Base-by-base conservation (phyloP, 35 echinoderm and acorn worm species). In the Anneissia japonica region DNA sequence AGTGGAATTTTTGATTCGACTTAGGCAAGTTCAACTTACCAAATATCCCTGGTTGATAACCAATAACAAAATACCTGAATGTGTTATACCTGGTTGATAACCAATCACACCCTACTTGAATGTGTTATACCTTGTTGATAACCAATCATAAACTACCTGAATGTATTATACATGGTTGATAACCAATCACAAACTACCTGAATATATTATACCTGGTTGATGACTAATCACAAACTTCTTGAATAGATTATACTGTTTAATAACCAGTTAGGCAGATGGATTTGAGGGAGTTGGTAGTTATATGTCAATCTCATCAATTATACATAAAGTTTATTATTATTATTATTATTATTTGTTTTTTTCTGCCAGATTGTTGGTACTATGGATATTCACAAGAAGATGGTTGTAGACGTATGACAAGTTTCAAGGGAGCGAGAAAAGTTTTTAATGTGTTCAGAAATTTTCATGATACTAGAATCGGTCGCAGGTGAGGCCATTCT, bases 341-440 rank as follows among this genome's bases (percentile, higher is more conserved):
- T 85, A 21, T 80, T 30, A 38, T 30, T 32, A 39, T 39, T 75
- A 26, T 77, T 37, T 35, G 85, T 84, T 80, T 46, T 85, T 55
- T 46, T 86, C 16, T 83, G 41, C 73, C 76, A 99, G 96, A 92
- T 99, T 87, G 96, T 99, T 87, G 96, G 92, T 38, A 99, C 91
- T 76, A 99, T 92, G 91, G 96, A 99, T 83, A 91, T 99, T 86
- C 96, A 99, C 87, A 93, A 99, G 89, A 99, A 99, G 86, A 93
- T 99, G 86, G 92, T 94, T 11, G 96, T 99, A n/a, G 96, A 99
- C 86, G 92, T 99, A 99, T 99, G 38, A 81, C 79, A 81, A 64
- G 51, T 64, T 64, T 64, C 7, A 64, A 64, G 9, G 2, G 5
- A 64, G 21, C 5, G 10, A 23, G 19, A 9, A 64, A 64, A 64